Evolutionary conservation across 2,888 invertebrate genomes (phyloP), one percentile per base, ranked within the genome.

Genomic region (Sphecodes monilicornis): DNA sequence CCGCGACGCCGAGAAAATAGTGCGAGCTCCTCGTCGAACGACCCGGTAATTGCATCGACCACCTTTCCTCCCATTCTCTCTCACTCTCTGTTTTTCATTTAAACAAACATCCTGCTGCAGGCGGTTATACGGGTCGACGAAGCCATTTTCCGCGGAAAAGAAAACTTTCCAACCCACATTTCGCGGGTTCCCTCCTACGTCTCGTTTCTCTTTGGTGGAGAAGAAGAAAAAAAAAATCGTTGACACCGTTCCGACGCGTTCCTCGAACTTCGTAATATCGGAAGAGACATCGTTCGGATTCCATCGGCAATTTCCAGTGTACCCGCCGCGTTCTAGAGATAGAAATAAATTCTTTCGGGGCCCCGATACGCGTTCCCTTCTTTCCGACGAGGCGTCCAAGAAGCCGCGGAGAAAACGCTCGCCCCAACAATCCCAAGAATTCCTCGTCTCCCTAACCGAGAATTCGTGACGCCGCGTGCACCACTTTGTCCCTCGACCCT

Each of bases 341-440:
- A 66, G n/a, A 76, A 66, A 46, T 46, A 69, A 77, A 78, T 78
- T 66, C 66, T 84, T 88, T 84, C 78, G 85, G 82, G 26, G 13
- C 57, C 57, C 29, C 57, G 57, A 26, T 11, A 26, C 57, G 26
- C 57, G 57, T 32, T 80, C 72, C 64, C 69, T 64, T 32, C 71
- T 80, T n/a, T 73, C 18, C 66, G 70, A 74, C 80, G 76, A 79
- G 77, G 75, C 84, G 82, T 86, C 73, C n/a, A 64, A 64, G 74
- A 64, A 13, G 54, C 43, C 71, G 66, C 68, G 69, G 75, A 75
- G 73, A 75, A 26, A 82, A 78, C 81, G 83, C 83, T 79, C 74
- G 79, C 68, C 81, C 54, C 57, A 78, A 74, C 82, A 87, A 90
- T 90, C 80, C 87, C 85, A 84, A 79, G 87, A 90, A 90, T 87